phyloP scores from a whole-genome alignment of 2,113 vertebrate genomes.

The Chlamydotis undulata region DNA sequence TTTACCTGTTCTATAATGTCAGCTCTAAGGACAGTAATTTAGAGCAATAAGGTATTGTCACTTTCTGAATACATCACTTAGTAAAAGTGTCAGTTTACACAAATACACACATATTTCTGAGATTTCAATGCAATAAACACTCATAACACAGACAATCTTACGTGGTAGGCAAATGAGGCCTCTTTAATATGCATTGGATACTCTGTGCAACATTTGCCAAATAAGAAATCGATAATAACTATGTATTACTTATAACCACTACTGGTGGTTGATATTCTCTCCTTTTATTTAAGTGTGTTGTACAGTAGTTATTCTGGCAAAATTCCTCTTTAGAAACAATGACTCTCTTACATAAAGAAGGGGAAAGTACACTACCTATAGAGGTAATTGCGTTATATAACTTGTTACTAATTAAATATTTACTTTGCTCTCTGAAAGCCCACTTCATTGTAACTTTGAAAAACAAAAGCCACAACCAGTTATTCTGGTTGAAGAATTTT shows the following conservation, averaged over 20 bases:
- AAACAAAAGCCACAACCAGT: slow-evolving; percentile 1
- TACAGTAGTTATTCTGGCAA: background rate
- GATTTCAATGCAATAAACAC: background rate
- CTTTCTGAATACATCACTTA: background rate
- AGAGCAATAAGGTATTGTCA: background rate
- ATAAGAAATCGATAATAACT: background rate
- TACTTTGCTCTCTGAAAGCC: slow-evolving; percentile 28
- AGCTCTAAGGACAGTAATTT: background rate
- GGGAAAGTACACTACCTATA: background rate
- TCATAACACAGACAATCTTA: background rate
- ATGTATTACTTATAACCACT: background rate
- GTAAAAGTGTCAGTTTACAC: background rate
- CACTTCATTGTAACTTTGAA: slow-evolving; percentile 3
- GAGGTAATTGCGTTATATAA: slow-evolving; percentile 20
- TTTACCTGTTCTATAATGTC: background rate
- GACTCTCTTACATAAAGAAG: background rate
- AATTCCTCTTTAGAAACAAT: background rate
- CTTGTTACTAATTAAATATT: slow-evolving; percentile 44
- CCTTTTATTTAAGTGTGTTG: background rate
- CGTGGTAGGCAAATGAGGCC: background rate
- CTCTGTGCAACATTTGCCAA: background rate
- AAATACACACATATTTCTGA: background rate
- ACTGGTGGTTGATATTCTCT: background rate
- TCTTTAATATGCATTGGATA: background rate
- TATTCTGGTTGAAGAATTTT: slow-evolving; percentile 24